Conservation (phyloP, 1,140 invertebrate genomes). For the Drosophila micromelanica region DNA sequence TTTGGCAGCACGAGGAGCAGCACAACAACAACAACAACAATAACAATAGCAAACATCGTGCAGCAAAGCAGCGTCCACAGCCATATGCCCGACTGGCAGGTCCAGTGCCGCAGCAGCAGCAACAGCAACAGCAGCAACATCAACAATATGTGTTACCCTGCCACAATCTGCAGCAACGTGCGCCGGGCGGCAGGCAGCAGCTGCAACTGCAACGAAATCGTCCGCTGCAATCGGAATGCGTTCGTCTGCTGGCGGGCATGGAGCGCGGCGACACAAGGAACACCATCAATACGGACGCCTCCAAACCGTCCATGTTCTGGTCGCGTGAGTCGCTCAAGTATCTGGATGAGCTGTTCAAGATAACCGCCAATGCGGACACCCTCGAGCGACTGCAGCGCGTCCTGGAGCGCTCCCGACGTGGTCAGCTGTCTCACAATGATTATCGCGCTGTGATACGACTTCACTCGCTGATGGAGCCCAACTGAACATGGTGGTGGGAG, state of each 20-base stretch:
- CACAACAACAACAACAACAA: constrained; percentile 6
- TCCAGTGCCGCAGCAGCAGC: constrained; percentile 13
- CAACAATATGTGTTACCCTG: constrained; percentile 41
- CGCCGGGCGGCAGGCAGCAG: constrained; percentile 36
- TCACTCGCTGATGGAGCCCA: constrained; percentile 52
- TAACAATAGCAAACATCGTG: background rate
- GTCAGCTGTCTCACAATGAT: constrained; percentile 75
- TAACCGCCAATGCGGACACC: constrained; percentile 42
- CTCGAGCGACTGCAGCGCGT: constrained; percentile 66
- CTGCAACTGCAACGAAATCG: constrained; percentile 44
- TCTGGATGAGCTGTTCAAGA: constrained; percentile 62
- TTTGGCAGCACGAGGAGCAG: constrained; percentile 32
- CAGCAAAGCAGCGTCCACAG: constrained; percentile 26
- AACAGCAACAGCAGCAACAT: constrained; percentile 14
- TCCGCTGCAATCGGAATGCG: constrained; percentile 53
- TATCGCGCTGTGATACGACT: constrained; percentile 76
- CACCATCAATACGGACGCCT: constrained; percentile 54
- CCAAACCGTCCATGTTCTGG: constrained; percentile 73
- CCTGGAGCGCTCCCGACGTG: constrained; percentile 57
- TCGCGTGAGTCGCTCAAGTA: constrained; percentile 75
- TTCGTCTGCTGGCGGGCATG: constrained; percentile 45
- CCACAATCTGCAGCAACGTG: constrained; percentile 52
- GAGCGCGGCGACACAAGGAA: constrained; percentile 15
- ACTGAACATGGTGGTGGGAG: constrained; percentile 29
- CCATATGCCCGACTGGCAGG: constrained; percentile 9